phyloP scores from a whole-genome alignment of 37 sponge, comb jelly and placozoan genomes.

The Beroe forskalii region DNA sequence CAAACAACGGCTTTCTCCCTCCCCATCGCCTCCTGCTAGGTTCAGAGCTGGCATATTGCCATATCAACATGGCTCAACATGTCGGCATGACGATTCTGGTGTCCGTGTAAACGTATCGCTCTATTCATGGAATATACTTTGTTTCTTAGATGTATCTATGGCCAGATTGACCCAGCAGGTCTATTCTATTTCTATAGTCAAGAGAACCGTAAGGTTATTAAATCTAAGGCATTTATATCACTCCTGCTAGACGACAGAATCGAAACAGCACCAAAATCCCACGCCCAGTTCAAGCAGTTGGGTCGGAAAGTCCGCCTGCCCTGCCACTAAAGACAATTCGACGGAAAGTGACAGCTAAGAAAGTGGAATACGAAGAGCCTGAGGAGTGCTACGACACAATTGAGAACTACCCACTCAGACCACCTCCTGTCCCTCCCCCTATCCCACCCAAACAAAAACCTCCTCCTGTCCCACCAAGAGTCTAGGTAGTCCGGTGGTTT shows the following conservation, averaged over 20 bases:
- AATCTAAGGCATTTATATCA: not conserved
- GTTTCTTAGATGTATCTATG: too few relatives aligned
- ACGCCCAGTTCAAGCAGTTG: not conserved
- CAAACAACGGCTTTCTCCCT: not conserved
- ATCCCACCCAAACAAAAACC: not conserved
- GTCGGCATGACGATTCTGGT: too few relatives aligned
- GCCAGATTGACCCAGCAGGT: too few relatives aligned
- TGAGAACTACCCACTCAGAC: conserved; percentile 41
- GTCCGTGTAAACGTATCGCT: too few relatives aligned
- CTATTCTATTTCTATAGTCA: too few relatives aligned
- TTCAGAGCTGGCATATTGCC: too few relatives aligned
- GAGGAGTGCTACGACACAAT: conserved; percentile 39
- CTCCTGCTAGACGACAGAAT: not conserved
- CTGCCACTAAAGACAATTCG: not conserved
- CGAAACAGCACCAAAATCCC: not conserved
- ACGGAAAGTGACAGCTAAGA: not conserved
- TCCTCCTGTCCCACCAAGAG: conserved; percentile 32
- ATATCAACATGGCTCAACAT: too few relatives aligned
- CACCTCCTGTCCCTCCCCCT: conserved; percentile 13
- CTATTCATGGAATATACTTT: too few relatives aligned
- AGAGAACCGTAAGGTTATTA: too few relatives aligned
- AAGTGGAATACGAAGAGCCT: not conserved
- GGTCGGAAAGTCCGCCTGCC: conserved; percentile 15
- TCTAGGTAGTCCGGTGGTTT: too few relatives aligned
- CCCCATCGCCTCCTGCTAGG: not conserved